Evolutionary conservation across 2,888 invertebrate species (phyloP).

Genomic region (Rhagonycha lutea): DNA sequence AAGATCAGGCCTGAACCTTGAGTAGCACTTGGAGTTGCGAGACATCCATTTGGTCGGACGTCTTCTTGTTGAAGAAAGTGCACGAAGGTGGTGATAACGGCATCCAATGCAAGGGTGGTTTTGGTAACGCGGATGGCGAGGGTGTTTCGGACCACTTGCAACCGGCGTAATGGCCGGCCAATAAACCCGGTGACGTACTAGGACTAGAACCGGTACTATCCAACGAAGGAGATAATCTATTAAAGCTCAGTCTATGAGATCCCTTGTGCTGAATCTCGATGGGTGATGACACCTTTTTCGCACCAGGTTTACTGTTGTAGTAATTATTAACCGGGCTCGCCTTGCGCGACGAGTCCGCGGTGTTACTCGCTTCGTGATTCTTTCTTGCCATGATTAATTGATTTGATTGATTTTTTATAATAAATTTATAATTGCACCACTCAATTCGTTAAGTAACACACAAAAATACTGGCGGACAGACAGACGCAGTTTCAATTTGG

Average conservation of each 20-base stretch:
- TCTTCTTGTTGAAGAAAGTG: slow-evolving; percentile 48
- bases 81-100: slow-evolving; percentile 63
- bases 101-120: slow-evolving; percentile 75
- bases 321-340: slow-evolving; percentile 30
- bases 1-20: slow-evolving; percentile 54
- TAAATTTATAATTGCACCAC: slow-evolving; percentile 20
- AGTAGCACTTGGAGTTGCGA: slow-evolving; percentile 53
- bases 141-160: slow-evolving; percentile 74
- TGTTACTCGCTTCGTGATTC: slow-evolving; percentile 39
- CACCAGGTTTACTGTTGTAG: not conserved
- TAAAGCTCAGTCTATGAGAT: slow-evolving; percentile 35
- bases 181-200: slow-evolving; percentile 49
- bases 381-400: slow-evolving; percentile 46
- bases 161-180: slow-evolving; percentile 64
- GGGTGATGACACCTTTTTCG: slow-evolving; percentile 30
- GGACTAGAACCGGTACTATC: slow-evolving; percentile 33
- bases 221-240: slow-evolving; percentile 32
- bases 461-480: slow-evolving; percentile 25
- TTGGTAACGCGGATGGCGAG: slow-evolving; percentile 71
- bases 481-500: slow-evolving; percentile 12
- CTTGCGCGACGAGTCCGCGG: slow-evolving; percentile 30
- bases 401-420: no score
- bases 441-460: slow-evolving; percentile 1
- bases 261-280: slow-evolving; percentile 24
- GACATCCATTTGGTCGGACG: slow-evolving; percentile 42